These are phyloP conservation scores for Brachionus plicatilis DNA, from an alignment of 1,140 invertebrate species.

Conservation along the genomic window DNA sequence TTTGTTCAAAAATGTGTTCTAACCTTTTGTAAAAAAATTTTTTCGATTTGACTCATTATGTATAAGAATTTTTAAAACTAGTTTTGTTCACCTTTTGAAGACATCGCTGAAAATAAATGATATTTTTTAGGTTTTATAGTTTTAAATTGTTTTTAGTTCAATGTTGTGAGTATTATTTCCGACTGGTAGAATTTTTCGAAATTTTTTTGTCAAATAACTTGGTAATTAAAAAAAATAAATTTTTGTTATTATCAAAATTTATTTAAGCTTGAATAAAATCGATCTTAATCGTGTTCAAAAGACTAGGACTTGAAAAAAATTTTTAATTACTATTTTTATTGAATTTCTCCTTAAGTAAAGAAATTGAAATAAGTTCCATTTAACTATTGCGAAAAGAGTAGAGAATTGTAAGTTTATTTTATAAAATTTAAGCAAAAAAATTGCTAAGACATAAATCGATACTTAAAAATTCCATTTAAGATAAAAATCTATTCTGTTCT, in stretches of 20 bases:
- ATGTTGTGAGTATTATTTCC: neutral
- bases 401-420: neutral
- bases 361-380: neutral
- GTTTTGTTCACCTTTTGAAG: neutral
- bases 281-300: neutral
- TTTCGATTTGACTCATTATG: neutral
- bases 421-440: neutral
- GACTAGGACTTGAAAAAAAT: neutral
- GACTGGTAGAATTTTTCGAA: neutral
- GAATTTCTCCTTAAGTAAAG: neutral
- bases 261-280: neutral
- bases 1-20: neutral
- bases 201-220: neutral
- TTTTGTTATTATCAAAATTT: neutral
- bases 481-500: neutral
- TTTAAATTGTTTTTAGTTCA: neutral
- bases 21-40: neutral
- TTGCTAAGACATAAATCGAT: neutral
- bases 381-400: neutral
- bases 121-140: neutral
- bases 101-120: neutral
- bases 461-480: neutral
- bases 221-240: neutral
- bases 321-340: neutral
- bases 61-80: neutral